Evolutionary conservation across 2,888 invertebrate species (phyloP).

Genomic region (Resseliella maxima): DNA sequence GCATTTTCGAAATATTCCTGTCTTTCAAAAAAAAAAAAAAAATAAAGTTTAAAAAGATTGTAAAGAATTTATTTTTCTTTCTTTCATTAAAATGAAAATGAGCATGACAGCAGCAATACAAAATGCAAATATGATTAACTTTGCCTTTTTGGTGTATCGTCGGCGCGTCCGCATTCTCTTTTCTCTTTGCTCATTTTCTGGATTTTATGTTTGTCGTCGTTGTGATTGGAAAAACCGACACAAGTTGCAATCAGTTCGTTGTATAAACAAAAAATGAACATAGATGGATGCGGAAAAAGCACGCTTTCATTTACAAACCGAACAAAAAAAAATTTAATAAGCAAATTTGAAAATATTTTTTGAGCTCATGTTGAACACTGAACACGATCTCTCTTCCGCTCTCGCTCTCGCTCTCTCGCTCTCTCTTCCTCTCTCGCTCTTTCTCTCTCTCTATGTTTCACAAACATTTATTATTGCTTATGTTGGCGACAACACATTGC

Average conservation of each 20-base stretch:
- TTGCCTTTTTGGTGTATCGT: not conserved
- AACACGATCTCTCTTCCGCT: not conserved
- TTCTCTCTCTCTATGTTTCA: not conserved
- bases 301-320: not conserved
- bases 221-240: slow-evolving; percentile 25
- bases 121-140: slow-evolving; percentile 34
- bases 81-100: not conserved
- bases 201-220: not conserved
- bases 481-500: not conserved
- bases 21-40: not conserved
- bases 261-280: not conserved
- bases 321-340: not conserved
- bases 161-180: too few species aligned
- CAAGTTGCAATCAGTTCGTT: slow-evolving; percentile 25
- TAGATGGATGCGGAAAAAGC: not conserved
- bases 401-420: not conserved
- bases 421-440: not conserved
- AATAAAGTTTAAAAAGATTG: not conserved
- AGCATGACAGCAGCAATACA: not conserved
- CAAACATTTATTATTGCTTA: slow-evolving; percentile 42
- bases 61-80: not conserved
- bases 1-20: not conserved
- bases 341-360: not conserved
- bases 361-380: not conserved
- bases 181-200: not conserved